phyloP scores from a whole-genome alignment of 2,113 vertebrate species.

The Nestor notabilis region DNA sequence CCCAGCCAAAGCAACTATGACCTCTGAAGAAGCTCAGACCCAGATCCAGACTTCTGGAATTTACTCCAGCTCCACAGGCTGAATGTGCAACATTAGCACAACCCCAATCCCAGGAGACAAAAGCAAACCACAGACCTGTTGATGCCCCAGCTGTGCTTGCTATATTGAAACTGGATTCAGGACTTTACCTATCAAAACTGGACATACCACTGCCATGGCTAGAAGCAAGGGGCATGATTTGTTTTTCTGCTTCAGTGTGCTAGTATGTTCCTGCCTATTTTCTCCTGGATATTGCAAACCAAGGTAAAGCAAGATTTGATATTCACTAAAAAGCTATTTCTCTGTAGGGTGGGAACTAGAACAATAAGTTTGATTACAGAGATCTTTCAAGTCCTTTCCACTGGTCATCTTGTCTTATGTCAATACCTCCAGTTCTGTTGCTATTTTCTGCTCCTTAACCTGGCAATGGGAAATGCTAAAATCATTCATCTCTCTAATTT shows the following conservation, averaged over 20 bases:
- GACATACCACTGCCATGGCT: neutral
- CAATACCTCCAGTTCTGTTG: neutral
- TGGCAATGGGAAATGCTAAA: neutral
- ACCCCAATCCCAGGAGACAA: neutral
- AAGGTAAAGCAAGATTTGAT: neutral
- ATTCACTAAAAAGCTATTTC: neutral
- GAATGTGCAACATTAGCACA: neutral
- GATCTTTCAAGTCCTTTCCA: neutral
- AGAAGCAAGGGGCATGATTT: neutral
- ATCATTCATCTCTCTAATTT: neutral
- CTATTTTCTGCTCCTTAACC: neutral
- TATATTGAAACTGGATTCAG: neutral
- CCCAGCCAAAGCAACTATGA: neutral
- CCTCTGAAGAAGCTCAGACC: neutral
- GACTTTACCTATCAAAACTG: neutral
- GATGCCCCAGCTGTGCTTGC: neutral
- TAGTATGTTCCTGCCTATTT: neutral
- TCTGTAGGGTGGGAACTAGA: neutral
- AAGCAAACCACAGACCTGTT: neutral
- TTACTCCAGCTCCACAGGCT: neutral
- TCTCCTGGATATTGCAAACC: neutral
- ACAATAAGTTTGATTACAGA: neutral
- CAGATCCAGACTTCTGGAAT: neutral
- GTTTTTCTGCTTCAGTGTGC: neutral
- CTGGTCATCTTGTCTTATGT: neutral